Percentiles rank a stretch among this genome's conserved stretches.
Evolutionary conservation across 2,797 vertebrate genomes (phyloP).

Genomic region (Rhinophrynus dorsalis): DNA sequence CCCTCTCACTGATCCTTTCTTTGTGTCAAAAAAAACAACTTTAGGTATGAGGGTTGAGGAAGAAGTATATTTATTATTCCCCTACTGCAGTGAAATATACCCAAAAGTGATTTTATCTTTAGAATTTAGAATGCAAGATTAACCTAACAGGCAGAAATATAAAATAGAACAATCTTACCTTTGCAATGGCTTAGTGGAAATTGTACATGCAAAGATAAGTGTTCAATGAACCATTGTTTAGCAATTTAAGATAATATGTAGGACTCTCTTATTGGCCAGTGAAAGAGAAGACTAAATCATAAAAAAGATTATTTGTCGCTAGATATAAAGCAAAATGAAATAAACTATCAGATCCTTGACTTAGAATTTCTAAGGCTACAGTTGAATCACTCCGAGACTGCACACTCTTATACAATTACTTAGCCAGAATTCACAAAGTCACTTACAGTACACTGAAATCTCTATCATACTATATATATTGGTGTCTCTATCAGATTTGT

Average conservation of each 20-base stretch:
- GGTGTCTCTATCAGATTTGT: too few relatives aligned
- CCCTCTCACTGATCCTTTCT: not conserved
- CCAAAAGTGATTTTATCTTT: not conserved
- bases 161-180: slow-evolving; percentile 6
- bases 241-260: slow-evolving; percentile 8
- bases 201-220: slow-evolving; percentile 4
- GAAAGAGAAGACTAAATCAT: not conserved
- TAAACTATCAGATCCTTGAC: not conserved
- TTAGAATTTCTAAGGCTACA: not conserved
- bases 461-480: too few relatives aligned
- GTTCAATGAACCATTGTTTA: slow-evolving; percentile 9
- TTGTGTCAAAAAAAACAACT: not conserved
- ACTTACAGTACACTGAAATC: too few relatives aligned
- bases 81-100: not conserved
- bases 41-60: not conserved
- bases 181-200: not conserved
- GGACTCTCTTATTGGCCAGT: not conserved
- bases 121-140: not conserved
- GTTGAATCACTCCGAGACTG: too few relatives aligned
- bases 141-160: not conserved
- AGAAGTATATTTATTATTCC: not conserved
- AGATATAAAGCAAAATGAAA: not conserved
- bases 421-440: too few relatives aligned
- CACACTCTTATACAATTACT: too few relatives aligned
- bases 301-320: not conserved